A percentile compares a stretch with the other conserved stretches of the same genome.
Conservation (phyloP, 2,113 vertebrate genomes). For the Chionis minor region DNA sequence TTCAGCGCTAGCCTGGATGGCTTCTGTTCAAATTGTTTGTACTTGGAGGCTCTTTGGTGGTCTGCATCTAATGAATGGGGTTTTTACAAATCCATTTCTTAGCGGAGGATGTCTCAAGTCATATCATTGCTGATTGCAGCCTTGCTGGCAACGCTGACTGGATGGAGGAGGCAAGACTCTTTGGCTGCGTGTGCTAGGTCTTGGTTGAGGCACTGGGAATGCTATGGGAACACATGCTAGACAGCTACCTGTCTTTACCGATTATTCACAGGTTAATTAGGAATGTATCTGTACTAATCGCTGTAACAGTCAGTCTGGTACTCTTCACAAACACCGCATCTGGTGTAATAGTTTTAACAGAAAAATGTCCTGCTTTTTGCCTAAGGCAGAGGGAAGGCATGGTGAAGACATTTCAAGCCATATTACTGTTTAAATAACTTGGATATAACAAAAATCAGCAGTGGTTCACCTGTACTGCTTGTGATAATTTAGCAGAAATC, state of each 20-base stretch:
- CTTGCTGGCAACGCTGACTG: neutral
- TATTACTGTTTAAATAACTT: neutral
- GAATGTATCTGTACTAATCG: neutral
- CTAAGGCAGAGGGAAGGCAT: neutral
- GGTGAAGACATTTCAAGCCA: neutral
- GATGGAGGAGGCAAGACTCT: neutral
- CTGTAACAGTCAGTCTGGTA: rapidly evolving
- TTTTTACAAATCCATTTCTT: neutral
- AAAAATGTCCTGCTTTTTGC: neutral
- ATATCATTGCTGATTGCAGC: neutral
- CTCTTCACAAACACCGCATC: neutral
- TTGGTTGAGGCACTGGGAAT: neutral
- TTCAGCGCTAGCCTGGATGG: neutral
- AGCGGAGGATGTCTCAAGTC: neutral
- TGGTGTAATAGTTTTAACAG: neutral
- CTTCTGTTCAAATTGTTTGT: neutral
- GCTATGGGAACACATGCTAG: neutral
- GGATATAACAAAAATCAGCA: neutral
- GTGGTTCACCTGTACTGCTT: neutral
- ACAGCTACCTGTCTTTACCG: neutral
- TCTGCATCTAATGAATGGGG: neutral
- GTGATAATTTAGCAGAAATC: neutral
- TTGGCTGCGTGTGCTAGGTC: neutral
- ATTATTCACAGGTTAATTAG: neutral
- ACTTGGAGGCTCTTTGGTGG: neutral